Base-by-base conservation (phyloP, 1,140 invertebrate genomes). In the Eufriesea mexicana region DNA sequence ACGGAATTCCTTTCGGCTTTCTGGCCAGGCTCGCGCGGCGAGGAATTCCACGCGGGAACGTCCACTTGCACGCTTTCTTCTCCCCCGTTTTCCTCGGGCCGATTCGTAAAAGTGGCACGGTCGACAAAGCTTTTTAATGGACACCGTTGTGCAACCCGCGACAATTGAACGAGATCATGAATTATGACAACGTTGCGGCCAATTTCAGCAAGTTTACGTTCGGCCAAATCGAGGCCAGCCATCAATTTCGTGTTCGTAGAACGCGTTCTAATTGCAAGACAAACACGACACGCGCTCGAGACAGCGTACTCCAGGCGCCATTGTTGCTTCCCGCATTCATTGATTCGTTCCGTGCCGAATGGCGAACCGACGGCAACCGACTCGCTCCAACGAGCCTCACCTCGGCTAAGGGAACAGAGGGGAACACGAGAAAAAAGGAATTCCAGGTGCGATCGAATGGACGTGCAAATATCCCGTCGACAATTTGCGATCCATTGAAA, bases 191-290 rank as follows among this genome's bases (percentile, higher is more conserved):
- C 68, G 83, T 84, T 84, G 86, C 68, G 67, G 57, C 61, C 81
- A 90, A 90, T 89, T 90, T 91, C 89, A 90, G 85, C 82, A 89
- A 88, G 89, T 84, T 88, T 86, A 88, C 84, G 86, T 84, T 80
- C 86, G 76, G 67, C 73, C 78, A 84, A 82, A 92, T 92, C 87
- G 90, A 89, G 91, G 90, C 84, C 90, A 91, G 87, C 71, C 86
- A 67, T 80, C 85, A 92, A 91, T 92, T 90, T 88, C 81, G 80
- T 72, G 74, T 91, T 91, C 91, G 83, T 45, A 84, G 91, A 91
- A 91, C 88, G 82, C 82, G 90, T 86, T 91, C 90, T 86, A 91
- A 90, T 91, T 91, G 87, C 87, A 87, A 87, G 84, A 78, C 89
- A 91, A 91, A 91, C 89, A 87, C 51, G 61, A 68, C n/a, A n/a